Conservation (phyloP, 1,140 invertebrate genomes). For the Schlechtendalia chinensis region DNA sequence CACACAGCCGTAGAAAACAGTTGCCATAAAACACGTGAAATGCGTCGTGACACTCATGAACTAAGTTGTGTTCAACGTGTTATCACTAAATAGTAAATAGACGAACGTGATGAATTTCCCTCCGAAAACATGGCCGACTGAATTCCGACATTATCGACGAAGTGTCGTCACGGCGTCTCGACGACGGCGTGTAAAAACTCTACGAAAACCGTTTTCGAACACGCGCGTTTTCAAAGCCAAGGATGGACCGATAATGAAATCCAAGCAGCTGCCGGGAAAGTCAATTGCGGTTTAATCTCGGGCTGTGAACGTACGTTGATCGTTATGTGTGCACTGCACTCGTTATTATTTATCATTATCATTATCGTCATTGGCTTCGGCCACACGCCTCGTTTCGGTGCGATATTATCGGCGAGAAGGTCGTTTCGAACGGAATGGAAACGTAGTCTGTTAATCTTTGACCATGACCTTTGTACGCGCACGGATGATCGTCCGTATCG, state of each 20-base stretch:
- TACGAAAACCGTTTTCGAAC: background rate
- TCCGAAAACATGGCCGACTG: too few relatives aligned
- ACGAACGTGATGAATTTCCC: too few relatives aligned
- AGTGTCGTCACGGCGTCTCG: too few relatives aligned
- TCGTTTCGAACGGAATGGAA: background rate
- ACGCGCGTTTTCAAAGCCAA: slow-evolving; percentile 5
- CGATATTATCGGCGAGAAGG: slow-evolving; percentile 32
- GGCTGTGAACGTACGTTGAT: background rate
- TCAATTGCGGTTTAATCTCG: background rate
- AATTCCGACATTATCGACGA: too few relatives aligned
- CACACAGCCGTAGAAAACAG: too few relatives aligned
- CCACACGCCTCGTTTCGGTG: too few relatives aligned
- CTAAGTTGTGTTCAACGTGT: too few relatives aligned
- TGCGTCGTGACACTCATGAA: too few relatives aligned
- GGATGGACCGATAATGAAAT: background rate
- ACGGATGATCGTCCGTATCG: background rate
- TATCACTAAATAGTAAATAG: too few relatives aligned
- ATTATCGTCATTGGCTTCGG: background rate
- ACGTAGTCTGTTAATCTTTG: slow-evolving; percentile 22
- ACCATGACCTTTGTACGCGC: slow-evolving; percentile 2
- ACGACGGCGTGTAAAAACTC: too few relatives aligned
- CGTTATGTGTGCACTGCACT: background rate
- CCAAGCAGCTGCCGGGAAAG: too few relatives aligned
- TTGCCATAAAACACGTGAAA: too few relatives aligned
- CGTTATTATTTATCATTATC: background rate